Evolutionary conservation across 2,113 vertebrate species (phyloP), one percentile per base, ranked within the genome.

Genomic region (Engystomops pustulosus): DNA sequence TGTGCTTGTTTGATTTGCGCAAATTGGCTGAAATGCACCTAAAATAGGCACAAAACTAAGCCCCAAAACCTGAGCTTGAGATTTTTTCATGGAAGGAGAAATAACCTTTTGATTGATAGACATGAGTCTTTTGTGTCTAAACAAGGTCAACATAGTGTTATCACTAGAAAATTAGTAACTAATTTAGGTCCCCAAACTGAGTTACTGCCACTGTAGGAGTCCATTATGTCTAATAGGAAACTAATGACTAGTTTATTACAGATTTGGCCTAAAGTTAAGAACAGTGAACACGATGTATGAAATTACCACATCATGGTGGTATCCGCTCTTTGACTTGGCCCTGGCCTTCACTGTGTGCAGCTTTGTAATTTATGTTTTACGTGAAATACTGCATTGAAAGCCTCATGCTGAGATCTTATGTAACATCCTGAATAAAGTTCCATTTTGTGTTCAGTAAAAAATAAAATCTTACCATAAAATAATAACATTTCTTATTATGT

Each of bases 151-250:
- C n/a, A n/a, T n/a, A n/a, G n/a, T n/a, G n/a, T n/a, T n/a, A n/a
- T n/a, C n/a, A n/a, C n/a, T n/a, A n/a, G n/a, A n/a, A n/a, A n/a
- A n/a, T n/a, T n/a, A n/a, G n/a, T n/a, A 8, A 20, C 25, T 32
- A 12, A 34, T 68, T 36, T 68, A 25, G 17, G 30, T 34, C 11
- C 11, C n/a, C 4, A 14, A 20, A 30, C 45, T 18, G 25, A 74
- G 30, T 49, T 18, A 23, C 12, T 49, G 15, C 15, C 44, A 3
- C 25, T 3, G 69, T 45, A 14, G 44, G 23, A 47, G 71, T 30
- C 44, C 25, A 74, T 49, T 74, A 60, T 12, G 9, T 51, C 10
- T 74, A 51, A 74, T 74, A 74, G 32, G n/a, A 74, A 74, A 74
- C 30, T 51, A 74, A 74, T 51, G 44, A 74, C 71, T 49, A 18